A percentile compares a stretch with the other conserved stretches of the same genome.
phyloP scores from a whole-genome alignment of 2,113 vertebrate genomes.

The Aix galericulata region DNA sequence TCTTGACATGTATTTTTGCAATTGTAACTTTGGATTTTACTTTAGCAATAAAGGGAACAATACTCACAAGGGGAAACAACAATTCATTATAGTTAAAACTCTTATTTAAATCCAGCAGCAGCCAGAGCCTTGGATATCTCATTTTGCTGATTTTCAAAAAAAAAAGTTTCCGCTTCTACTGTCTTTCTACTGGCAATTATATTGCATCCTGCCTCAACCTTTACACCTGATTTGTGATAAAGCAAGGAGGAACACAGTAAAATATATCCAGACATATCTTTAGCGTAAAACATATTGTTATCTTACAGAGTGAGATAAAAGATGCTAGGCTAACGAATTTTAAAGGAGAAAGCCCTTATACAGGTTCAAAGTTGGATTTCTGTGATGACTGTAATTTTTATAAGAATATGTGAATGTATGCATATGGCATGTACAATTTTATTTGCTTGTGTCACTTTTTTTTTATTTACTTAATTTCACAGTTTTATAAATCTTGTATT shows the following conservation, averaged over 20 bases:
- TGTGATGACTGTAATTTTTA: not conserved
- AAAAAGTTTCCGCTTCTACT: not conserved
- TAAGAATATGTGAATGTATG: not conserved
- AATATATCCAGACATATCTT: not conserved
- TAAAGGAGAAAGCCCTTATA: not conserved
- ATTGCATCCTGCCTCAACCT: not conserved
- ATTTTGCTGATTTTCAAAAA: not conserved
- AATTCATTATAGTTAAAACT: not conserved
- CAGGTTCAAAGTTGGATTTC: not conserved
- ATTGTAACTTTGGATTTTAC: not conserved
- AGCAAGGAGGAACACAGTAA: not conserved
- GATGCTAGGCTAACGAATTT: not conserved
- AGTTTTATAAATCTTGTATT: not conserved
- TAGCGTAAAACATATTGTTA: not conserved
- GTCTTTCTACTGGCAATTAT: not conserved
- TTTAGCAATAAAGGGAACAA: not conserved
- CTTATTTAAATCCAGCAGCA: not conserved
- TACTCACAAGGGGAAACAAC: not conserved
- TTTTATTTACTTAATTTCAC: not conserved
- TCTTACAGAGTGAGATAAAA: not conserved
- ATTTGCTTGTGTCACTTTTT: not conserved
- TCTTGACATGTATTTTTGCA: not conserved
- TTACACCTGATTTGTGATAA: not conserved
- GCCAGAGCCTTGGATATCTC: not conserved
- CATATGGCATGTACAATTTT: not conserved